Evolutionary conservation across 1,140 invertebrate genomes (phyloP).

Genomic region (Platyscapa corneri): DNA sequence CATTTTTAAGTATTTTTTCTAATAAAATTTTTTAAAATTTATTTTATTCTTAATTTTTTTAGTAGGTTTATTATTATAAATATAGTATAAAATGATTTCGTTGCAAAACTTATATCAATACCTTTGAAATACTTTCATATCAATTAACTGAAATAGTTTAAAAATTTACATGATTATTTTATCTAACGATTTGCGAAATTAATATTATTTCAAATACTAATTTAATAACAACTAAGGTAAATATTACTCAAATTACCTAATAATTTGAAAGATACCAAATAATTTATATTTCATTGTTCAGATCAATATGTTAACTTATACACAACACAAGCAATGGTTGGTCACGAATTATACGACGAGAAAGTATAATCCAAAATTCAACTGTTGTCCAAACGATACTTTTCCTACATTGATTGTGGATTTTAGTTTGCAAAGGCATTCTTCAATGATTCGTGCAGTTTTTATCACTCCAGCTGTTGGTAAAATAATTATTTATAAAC

Average conservation of each 20-base stretch:
- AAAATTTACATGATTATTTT: no score
- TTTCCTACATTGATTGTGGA: constrained; percentile 71
- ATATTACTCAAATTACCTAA: no score
- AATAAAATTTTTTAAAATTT: no score
- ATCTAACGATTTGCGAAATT: no score
- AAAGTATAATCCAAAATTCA: constrained; percentile 60
- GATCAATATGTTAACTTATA: constrained; percentile 51
- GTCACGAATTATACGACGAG: constrained; percentile 47
- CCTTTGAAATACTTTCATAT: no score
- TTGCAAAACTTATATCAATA: no score
- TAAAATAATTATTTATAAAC: constrained; percentile 56
- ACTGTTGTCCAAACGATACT: constrained; percentile 70
- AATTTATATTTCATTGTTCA: constrained; percentile 18
- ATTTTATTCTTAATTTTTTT: no score
- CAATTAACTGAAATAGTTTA: no score
- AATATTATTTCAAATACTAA: not conserved
- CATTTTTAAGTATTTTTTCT: no score
- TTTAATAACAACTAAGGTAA: no score
- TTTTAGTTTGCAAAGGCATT: constrained; percentile 71
- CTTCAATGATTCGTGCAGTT: constrained; percentile 62
- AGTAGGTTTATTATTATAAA: no score
- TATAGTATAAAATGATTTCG: no score
- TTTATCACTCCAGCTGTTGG: constrained; percentile 73
- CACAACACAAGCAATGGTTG: constrained; percentile 52
- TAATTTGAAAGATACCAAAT: not conserved